Percentiles rank a stretch among this genome's conserved stretches.
phyloP scores from a whole-genome alignment of 1,140 invertebrate species.

The Halyomorpha halys region DNA sequence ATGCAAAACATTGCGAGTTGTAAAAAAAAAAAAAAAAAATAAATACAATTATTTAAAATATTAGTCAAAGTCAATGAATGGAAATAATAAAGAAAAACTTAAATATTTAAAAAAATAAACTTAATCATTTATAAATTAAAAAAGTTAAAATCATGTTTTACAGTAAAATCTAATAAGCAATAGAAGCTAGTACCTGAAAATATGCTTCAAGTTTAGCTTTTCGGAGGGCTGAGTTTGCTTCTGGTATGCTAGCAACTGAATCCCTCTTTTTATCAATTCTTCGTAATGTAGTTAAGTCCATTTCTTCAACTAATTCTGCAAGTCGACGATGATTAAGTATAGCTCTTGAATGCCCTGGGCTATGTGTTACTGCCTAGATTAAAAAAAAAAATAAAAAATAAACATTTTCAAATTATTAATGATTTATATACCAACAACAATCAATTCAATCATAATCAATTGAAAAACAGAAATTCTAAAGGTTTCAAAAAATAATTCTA shows the following conservation, averaged over 20 bases:
- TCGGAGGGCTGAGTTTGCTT: slow-evolving; percentile 63
- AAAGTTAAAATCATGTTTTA: too few relatives aligned
- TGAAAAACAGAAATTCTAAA: too few relatives aligned
- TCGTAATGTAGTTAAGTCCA: slow-evolving; percentile 68
- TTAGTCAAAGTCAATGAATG: too few relatives aligned
- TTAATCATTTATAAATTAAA: too few relatives aligned
- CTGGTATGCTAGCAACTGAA: slow-evolving; percentile 66
- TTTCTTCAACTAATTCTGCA: slow-evolving; percentile 75
- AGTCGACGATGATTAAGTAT: slow-evolving; percentile 73
- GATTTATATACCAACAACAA: background rate
- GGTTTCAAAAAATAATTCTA: too few relatives aligned
- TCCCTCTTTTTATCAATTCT: slow-evolving; percentile 81
- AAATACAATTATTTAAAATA: too few relatives aligned
- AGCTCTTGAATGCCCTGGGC: slow-evolving; percentile 71
- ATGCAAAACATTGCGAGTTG: too few relatives aligned
- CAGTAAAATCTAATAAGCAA: too few relatives aligned
- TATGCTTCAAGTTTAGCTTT: slow-evolving; percentile 89
- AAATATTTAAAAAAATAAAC: too few relatives aligned
- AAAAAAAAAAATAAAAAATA: slow-evolving; percentile 31
- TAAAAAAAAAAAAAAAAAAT: too few relatives aligned
- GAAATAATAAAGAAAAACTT: too few relatives aligned
- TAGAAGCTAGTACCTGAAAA: slow-evolving; percentile 41
- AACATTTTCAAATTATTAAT: background rate
- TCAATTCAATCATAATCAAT: too few relatives aligned
- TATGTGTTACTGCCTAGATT: slow-evolving; percentile 59